Conservation (phyloP, 2,888 invertebrate species). For the Euplexia lucipara region DNA sequence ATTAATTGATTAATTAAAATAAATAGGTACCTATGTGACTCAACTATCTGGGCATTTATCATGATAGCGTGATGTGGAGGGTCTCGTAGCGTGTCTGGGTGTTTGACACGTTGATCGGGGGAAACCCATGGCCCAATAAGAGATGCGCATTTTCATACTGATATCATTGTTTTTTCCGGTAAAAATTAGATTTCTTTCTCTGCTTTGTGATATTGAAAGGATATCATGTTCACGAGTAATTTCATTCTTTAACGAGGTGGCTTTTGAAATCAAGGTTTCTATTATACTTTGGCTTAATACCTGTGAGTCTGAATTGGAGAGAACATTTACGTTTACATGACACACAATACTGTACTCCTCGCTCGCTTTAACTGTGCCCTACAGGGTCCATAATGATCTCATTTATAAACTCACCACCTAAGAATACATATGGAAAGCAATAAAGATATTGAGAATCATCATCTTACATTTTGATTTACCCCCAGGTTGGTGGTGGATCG, state of each 20-base stretch:
- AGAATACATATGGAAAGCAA: too few species aligned
- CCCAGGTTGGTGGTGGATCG: slow-evolving; percentile 71
- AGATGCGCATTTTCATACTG: neutral
- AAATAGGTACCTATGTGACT: slow-evolving; percentile 1
- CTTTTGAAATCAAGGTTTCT: too few species aligned
- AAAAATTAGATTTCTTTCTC: neutral
- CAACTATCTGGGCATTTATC: neutral
- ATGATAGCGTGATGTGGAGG: neutral
- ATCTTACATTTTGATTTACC: neutral
- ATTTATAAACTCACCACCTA: too few species aligned
- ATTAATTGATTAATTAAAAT: neutral
- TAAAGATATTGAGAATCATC: too few species aligned
- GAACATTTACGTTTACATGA: too few species aligned
- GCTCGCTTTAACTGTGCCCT: too few species aligned
- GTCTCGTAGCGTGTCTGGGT: neutral
- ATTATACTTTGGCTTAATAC: neutral
- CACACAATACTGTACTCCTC: too few species aligned
- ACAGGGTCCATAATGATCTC: too few species aligned
- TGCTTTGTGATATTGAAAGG: neutral
- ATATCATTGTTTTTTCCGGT: neutral
- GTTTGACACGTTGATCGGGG: neutral
- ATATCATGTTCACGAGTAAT: too few species aligned
- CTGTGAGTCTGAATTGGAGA: too few species aligned
- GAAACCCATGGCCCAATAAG: neutral
- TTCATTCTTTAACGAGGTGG: too few species aligned